A percentile compares a stretch with the other conserved stretches of the same genome.
These are phyloP conservation scores for Rallus crepitans DNA, from an alignment of 2,797 vertebrate genomes.

Conservation along the genomic window DNA sequence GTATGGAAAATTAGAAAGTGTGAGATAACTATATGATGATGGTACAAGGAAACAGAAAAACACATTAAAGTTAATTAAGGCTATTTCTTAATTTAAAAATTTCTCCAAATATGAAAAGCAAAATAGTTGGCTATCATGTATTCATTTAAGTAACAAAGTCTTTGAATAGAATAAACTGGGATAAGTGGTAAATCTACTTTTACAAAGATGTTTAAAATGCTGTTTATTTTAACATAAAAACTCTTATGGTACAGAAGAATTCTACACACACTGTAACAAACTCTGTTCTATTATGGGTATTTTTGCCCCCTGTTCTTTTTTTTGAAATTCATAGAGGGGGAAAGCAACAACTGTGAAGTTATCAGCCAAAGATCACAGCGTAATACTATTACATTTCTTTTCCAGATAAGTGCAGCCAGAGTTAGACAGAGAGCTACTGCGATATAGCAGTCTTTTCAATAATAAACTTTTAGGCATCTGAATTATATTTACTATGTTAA, in stretches of 20 bases:
- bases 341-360: not conserved
- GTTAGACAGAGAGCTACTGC: not conserved
- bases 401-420: constrained; percentile 12
- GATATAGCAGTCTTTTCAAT: not conserved
- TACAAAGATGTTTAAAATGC: not conserved
- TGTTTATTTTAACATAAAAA: not conserved
- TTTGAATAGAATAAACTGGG: not conserved
- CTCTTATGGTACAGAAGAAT: not conserved
- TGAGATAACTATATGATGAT: not conserved
- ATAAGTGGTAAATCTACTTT: not conserved
- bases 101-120: not conserved
- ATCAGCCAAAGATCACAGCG: not conserved
- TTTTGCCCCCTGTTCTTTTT: not conserved
- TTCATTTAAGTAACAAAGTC: not conserved
- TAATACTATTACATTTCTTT: not conserved
- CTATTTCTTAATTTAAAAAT: not conserved
- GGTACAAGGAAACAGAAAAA: not conserved
- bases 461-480: constrained; percentile 6
- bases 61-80: not conserved
- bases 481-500: not conserved
- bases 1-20: not conserved
- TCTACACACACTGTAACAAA: not conserved
- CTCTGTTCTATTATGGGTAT: not conserved
- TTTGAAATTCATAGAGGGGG: not conserved
- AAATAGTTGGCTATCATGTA: not conserved